These are phyloP conservation scores for Scleropages formosus DNA, from an alignment of 2,797 vertebrate genomes.

Conservation along the genomic window DNA sequence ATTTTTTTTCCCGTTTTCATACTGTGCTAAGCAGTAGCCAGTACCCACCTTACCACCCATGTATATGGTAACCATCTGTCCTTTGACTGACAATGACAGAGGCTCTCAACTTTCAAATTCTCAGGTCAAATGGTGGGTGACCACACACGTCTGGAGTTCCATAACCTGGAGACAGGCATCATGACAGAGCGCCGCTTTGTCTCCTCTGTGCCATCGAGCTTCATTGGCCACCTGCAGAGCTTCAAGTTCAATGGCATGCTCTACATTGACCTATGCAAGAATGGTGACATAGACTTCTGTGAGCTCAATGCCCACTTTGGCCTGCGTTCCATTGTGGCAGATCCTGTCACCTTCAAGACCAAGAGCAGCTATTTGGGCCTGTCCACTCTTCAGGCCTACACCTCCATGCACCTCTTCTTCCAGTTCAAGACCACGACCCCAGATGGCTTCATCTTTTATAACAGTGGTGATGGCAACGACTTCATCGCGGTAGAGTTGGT, in stretches of 20 bases:
- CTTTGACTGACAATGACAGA: background rate
- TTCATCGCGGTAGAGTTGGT: slow-evolving; percentile 95
- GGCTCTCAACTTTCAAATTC: slow-evolving; percentile 8
- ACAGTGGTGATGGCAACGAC: slow-evolving; percentile 94
- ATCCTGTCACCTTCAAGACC: slow-evolving; percentile 93
- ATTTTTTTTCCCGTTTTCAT: too few species aligned
- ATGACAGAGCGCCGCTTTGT: slow-evolving; percentile 92
- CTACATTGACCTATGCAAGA: slow-evolving; percentile 98
- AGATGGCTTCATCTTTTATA: slow-evolving; percentile 95
- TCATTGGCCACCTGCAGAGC: slow-evolving; percentile 94
- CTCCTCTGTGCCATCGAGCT: slow-evolving; percentile 86
- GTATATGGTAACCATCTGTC: too few species aligned
- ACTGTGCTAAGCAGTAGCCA: too few species aligned
- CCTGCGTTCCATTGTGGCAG: slow-evolving; percentile 91
- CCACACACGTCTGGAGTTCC: slow-evolving; percentile 94
- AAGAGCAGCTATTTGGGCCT: slow-evolving; percentile 94
- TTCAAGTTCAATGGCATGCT: slow-evolving; percentile 94
- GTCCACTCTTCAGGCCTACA: slow-evolving; percentile 92
- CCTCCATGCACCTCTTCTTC: slow-evolving; percentile 98
- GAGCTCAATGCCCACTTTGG: slow-evolving; percentile 95
- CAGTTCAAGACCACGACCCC: slow-evolving; percentile 96
- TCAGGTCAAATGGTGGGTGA: slow-evolving; percentile 93
- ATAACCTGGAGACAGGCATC: slow-evolving; percentile 94
- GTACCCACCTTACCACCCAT: background rate
- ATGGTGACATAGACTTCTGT: slow-evolving; percentile 94